Percentiles rank a stretch among this genome's conserved stretches.
phyloP scores from a whole-genome alignment of 53 echinoderm and acorn worm species.

The Paracentrotus lividus region DNA sequence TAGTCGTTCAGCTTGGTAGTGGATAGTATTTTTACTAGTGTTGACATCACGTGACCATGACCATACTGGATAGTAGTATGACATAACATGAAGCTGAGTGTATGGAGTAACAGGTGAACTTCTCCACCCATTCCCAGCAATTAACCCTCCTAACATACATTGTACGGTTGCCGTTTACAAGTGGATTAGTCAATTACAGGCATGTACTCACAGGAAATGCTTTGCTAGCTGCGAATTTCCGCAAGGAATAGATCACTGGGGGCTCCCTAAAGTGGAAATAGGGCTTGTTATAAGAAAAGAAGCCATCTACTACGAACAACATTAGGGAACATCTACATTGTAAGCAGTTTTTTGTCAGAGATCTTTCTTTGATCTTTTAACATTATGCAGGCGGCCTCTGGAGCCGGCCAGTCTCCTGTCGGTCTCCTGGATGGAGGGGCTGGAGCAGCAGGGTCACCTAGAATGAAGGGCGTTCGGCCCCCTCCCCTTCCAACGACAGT shows the following conservation, averaged over 20 bases:
- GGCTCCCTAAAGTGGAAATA: background rate
- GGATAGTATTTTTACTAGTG: conserved; percentile 14
- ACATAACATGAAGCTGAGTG: conserved; percentile 27
- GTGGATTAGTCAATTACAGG: conserved; percentile 28
- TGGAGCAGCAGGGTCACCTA: conserved; percentile 10
- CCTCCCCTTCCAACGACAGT: conserved; percentile 21
- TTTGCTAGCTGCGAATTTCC: conserved; percentile 51
- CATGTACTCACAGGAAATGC: conserved; percentile 62
- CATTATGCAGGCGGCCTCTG: conserved; percentile 54
- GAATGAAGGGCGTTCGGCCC: conserved; percentile 58
- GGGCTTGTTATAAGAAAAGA: conserved; percentile 26
- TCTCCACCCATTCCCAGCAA: conserved; percentile 1
- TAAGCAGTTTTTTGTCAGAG: background rate
- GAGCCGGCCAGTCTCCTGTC: conserved; percentile 22
- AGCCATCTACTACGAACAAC: background rate
- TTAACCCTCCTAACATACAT: conserved; percentile 19
- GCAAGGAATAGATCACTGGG: conserved; percentile 19
- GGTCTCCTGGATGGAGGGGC: conserved; percentile 26
- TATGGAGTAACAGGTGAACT: conserved; percentile 40
- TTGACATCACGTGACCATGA: conserved; percentile 55
- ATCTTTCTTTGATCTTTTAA: conserved; percentile 38
- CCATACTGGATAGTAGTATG: background rate
- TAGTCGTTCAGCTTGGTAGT: no score
- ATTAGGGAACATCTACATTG: background rate
- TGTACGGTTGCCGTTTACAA: background rate